Conservation (phyloP, 2,888 invertebrate species). For the Apodemia mormo region DNA sequence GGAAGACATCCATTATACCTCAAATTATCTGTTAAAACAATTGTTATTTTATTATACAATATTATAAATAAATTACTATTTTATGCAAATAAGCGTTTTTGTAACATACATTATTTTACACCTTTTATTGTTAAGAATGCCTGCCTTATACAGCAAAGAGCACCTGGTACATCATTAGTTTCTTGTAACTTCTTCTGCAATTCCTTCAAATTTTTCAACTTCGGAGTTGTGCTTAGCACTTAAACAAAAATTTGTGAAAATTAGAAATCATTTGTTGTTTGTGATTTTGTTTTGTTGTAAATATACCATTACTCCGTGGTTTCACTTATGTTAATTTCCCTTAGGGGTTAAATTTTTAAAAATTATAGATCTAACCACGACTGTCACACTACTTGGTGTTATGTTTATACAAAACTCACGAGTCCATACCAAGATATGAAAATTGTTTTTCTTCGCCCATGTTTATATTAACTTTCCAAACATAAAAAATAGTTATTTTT, state of each 20-base stretch:
- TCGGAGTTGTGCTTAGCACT: conserved; percentile 60
- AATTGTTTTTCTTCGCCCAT: too few species aligned
- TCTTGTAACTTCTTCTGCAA: conserved; percentile 55
- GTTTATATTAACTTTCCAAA: too few species aligned
- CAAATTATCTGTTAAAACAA: conserved; percentile 23
- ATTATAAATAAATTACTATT: conserved; percentile 35
- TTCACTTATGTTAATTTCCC: too few species aligned
- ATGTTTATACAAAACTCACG: too few species aligned
- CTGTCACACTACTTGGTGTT: too few species aligned
- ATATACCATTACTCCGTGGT: too few species aligned
- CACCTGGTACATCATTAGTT: conserved; percentile 65
- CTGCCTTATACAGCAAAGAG: conserved; percentile 59
- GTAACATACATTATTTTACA: conserved; percentile 19
- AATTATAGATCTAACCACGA: too few species aligned
- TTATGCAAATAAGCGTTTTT: conserved; percentile 25
- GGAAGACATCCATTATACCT: not conserved
- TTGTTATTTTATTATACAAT: conserved; percentile 31
- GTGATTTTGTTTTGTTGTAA: too few species aligned
- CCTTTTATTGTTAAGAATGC: conserved; percentile 46
- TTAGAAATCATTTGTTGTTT: not conserved
- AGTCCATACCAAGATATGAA: too few species aligned
- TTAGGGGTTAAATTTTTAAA: too few species aligned
- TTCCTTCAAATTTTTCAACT: conserved; percentile 52
- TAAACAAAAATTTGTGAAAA: conserved; percentile 5
- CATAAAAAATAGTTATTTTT: too few species aligned